Evolutionary conservation across 2,797 vertebrate genomes (phyloP).

Genomic region (Botia almorhae): DNA sequence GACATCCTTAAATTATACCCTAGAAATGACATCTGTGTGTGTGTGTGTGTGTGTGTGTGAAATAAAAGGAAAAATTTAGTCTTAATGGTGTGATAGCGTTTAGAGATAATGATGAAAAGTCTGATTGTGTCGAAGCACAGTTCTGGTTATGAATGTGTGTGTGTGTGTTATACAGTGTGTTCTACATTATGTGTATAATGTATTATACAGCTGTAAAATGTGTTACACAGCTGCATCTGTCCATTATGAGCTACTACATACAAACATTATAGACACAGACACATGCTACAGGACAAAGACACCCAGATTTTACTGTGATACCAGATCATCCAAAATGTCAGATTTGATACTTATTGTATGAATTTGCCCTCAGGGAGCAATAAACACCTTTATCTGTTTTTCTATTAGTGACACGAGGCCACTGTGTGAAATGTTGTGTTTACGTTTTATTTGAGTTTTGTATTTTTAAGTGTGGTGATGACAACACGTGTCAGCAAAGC

Average conservation of each 20-base stretch:
- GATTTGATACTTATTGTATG: constrained; percentile 7
- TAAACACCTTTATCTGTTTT: constrained; percentile 33
- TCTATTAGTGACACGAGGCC: constrained; percentile 22
- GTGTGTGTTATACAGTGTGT: too few species aligned
- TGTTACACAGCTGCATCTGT: not conserved
- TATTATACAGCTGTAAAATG: not conserved
- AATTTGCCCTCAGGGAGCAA: constrained; percentile 17
- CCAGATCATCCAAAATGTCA: constrained; percentile 26
- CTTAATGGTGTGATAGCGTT: not conserved
- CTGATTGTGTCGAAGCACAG: not conserved
- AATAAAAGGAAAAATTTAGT: not conserved
- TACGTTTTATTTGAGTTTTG: not conserved
- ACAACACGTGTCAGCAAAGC: constrained; percentile 21
- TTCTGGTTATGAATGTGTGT: not conserved
- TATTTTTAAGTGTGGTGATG: not conserved
- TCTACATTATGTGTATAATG: not conserved
- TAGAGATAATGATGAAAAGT: constrained; percentile 11
- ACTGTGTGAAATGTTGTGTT: not conserved
- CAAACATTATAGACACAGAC: not conserved
- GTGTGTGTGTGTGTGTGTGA: not conserved
- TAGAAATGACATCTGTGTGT: not conserved
- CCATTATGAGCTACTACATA: constrained; percentile 9
- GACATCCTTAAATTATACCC: constrained; percentile 36
- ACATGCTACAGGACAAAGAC: constrained; percentile 10
- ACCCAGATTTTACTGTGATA: constrained; percentile 21